Percentiles rank a stretch among this genome's conserved stretches.
Conservation (phyloP, 2,888 invertebrate species). For the Diarsia dahlii region DNA sequence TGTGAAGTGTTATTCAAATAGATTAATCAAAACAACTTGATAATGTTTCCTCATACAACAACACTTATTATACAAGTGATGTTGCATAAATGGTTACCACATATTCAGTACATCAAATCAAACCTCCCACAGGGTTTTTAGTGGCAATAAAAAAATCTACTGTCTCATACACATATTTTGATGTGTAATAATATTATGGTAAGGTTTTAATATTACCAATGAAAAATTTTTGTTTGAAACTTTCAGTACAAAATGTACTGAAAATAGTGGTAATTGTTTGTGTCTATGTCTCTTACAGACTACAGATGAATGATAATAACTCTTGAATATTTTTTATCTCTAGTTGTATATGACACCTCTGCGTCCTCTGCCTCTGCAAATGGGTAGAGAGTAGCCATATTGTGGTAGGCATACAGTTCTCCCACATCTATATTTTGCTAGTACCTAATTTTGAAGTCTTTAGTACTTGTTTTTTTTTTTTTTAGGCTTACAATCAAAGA, state of each 20-base stretch:
- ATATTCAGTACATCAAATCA: no score
- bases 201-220: no score
- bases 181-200: no score
- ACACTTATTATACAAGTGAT: background rate
- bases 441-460: background rate
- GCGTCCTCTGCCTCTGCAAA: background rate
- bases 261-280: no score
- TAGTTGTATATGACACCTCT: background rate
- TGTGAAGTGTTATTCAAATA: background rate
- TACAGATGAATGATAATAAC: background rate
- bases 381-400: background rate
- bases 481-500: slow-evolving; percentile 93
- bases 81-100: no score
- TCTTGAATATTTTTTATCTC: background rate
- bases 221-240: no score
- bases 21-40: background rate
- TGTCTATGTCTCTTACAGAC: no score
- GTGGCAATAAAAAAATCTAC: no score
- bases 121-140: no score
- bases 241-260: no score
- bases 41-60: background rate
- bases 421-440: background rate
- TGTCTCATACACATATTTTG: no score
- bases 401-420: background rate
- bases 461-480: background rate